A percentile compares a stretch with the other conserved stretches of the same genome.
phyloP scores from a whole-genome alignment of 1,140 invertebrate species.

The Trissolcus basalis region DNA sequence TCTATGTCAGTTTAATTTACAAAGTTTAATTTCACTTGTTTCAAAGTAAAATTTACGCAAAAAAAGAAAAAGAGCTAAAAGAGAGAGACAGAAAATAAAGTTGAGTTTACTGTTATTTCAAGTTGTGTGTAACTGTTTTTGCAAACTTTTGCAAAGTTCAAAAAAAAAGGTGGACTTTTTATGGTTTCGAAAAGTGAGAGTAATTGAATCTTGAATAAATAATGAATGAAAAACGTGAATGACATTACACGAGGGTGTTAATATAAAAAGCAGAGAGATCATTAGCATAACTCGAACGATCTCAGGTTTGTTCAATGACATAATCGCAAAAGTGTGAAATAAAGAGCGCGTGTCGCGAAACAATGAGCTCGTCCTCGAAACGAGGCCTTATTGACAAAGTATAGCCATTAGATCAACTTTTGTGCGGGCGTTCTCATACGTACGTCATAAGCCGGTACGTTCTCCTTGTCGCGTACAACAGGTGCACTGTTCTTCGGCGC shows the following conservation, averaged over 20 bases:
- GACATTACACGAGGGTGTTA: not conserved
- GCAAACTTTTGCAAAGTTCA: not conserved
- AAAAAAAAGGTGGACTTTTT: not conserved
- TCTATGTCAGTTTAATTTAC: too few species aligned
- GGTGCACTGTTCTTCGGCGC: slow-evolving; percentile 77
- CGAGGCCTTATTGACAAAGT: slow-evolving; percentile 43
- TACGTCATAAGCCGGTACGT: slow-evolving; percentile 79
- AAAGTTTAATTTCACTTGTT: too few species aligned
- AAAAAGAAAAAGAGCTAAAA: too few species aligned
- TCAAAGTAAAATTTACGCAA: too few species aligned
- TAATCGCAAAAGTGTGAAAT: slow-evolving; percentile 11
- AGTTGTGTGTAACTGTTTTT: not conserved
- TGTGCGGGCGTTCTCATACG: slow-evolving; percentile 61
- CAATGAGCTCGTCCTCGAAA: slow-evolving; percentile 40
- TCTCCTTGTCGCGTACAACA: slow-evolving; percentile 78
- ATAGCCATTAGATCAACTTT: slow-evolving; percentile 10
- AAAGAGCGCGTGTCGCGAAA: slow-evolving; percentile 14
- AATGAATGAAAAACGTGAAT: slow-evolving; percentile 1
- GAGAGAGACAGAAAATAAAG: too few species aligned
- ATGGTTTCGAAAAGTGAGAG: not conserved
- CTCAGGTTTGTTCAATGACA: not conserved
- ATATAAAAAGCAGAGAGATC: not conserved
- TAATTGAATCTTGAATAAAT: too few species aligned
- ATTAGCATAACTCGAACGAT: slow-evolving; percentile 1
- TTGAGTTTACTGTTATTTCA: too few species aligned